These are phyloP conservation scores for Syrmaticus mikado DNA, from an alignment of 2,113 vertebrate species.

Conservation along the genomic window DNA sequence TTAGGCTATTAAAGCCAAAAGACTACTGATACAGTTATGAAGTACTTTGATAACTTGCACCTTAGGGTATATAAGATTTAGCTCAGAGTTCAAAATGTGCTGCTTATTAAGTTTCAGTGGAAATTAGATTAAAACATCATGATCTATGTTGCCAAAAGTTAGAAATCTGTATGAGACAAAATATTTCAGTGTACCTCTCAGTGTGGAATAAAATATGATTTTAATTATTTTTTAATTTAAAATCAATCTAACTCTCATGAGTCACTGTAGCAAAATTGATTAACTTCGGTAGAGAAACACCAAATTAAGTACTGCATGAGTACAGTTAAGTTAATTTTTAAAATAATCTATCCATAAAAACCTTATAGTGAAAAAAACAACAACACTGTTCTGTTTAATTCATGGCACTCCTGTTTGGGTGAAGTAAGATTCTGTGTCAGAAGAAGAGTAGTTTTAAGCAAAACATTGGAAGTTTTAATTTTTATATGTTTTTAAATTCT, in stretches of 20 bases:
- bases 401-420: background rate
- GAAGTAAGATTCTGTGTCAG: background rate
- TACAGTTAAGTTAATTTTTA: background rate
- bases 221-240: background rate
- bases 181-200: background rate
- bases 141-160: background rate
- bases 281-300: background rate
- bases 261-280: background rate
- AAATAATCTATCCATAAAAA: background rate
- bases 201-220: background rate
- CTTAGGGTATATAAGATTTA: background rate
- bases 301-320: background rate
- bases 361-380: background rate
- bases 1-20: conserved; percentile 22
- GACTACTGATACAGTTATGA: background rate
- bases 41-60: background rate
- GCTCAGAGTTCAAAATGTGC: background rate
- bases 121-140: background rate
- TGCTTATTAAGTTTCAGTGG: background rate
- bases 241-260: background rate
- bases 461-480: background rate
- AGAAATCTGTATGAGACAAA: background rate
- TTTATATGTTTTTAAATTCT: background rate
- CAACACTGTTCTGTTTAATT: background rate
- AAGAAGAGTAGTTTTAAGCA: background rate